Percentiles rank a stretch among this genome's conserved stretches.
These are phyloP conservation scores for Rhodeus uyekii DNA, from an alignment of 2,797 vertebrate species.

Conservation along the genomic window DNA sequence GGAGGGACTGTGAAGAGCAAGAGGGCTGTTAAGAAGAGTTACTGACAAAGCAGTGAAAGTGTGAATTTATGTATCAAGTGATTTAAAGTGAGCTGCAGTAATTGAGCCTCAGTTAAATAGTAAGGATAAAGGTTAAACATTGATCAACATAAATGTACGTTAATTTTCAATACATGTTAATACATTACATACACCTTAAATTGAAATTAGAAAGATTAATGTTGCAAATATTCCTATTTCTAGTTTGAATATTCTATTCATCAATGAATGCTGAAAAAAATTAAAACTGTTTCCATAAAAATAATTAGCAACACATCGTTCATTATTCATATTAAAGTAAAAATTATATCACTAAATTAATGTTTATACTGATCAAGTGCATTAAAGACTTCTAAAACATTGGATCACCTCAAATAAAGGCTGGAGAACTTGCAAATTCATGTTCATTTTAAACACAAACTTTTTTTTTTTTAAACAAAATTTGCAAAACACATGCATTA, in stretches of 20 bases:
- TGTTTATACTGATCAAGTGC: not conserved
- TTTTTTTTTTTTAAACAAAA: not conserved
- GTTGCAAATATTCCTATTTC: not conserved
- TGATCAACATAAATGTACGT: not conserved
- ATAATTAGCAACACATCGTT: no score
- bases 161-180: not conserved
- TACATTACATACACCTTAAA: not conserved
- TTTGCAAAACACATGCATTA: not conserved
- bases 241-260: not conserved
- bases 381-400: not conserved
- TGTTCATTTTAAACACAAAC: not conserved
- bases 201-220: not conserved
- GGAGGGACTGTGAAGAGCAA: slow-evolving; percentile 54
- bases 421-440: not conserved
- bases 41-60: not conserved
- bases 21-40: slow-evolving; percentile 43
- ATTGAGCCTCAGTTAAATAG: not conserved
- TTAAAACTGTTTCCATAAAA: not conserved
- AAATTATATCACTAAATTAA: not conserved
- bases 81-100: not conserved
- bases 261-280: not conserved
- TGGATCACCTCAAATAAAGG: not conserved
- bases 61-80: slow-evolving; percentile 13
- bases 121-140: not conserved
- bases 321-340: not conserved